These are phyloP conservation scores for Ophion slaviceki DNA, from an alignment of 2,888 invertebrate genomes.

Conservation along the genomic window DNA sequence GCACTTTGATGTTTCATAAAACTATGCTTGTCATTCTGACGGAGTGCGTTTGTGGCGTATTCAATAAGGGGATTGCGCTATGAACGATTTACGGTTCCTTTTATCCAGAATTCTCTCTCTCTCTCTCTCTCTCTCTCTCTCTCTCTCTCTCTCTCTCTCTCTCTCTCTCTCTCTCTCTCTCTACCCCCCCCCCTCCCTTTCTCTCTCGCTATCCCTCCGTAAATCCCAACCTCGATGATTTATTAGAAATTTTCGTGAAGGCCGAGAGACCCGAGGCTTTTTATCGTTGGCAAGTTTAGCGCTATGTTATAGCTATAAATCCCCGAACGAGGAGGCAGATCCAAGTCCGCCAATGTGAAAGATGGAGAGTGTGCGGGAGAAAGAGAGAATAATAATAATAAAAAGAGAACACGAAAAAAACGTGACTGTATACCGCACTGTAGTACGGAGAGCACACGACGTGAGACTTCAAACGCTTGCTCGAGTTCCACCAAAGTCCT, in stretches of 20 bases:
- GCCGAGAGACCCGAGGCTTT: constrained; percentile 61
- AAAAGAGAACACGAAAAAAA: constrained; percentile 19
- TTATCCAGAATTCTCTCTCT: constrained; percentile 32
- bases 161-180: too few species aligned
- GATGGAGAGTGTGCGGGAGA: constrained; percentile 32
- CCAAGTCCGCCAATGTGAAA: constrained; percentile 35
- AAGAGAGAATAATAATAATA: constrained; percentile 19
- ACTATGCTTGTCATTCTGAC: constrained; percentile 17
- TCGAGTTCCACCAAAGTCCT: constrained; percentile 52
- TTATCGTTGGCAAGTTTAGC: constrained; percentile 69
- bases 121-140: background rate
- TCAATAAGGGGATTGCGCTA: constrained; percentile 38
- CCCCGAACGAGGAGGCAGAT: constrained; percentile 58
- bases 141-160: constrained; percentile 1
- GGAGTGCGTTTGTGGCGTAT: constrained; percentile 45
- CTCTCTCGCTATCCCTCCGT: constrained; percentile 48
- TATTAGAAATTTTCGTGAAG: constrained; percentile 69
- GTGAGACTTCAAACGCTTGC: constrained; percentile 54
- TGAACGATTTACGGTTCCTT: constrained; percentile 60
- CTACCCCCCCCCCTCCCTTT: background rate
- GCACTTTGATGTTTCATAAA: constrained; percentile 34
- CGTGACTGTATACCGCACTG: constrained; percentile 4
- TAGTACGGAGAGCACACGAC: constrained; percentile 48
- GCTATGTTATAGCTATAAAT: constrained; percentile 66
- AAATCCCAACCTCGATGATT: constrained; percentile 67